Base-by-base conservation (phyloP, 2,888 invertebrate genomes). In the Ophioninae sp. region DNA sequence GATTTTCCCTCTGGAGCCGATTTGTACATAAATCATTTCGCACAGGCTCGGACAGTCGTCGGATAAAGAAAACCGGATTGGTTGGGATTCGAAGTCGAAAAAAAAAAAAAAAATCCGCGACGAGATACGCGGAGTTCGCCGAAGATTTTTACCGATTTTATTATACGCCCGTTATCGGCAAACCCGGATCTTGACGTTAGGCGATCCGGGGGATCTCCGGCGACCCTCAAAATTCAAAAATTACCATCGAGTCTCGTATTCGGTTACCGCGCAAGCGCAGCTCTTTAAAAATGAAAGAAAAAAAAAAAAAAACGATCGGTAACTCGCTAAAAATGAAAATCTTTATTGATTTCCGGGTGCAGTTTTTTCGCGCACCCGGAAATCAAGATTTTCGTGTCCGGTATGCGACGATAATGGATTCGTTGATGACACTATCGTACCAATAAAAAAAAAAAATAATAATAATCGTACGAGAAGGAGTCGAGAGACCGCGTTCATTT, bases 381-480 rank as follows among this genome's bases (percentile, higher is more conserved):
- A 50, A 50, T 50, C 50, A 17, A 50, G 6, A n/a, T n/a, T n/a
- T n/a, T 17, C 23, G 23, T 62, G 17, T 64, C 30, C 44, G 20
- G 20, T 64, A 21, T 72, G 44, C 21, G 59, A 21, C 13, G 21
- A 8, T 17, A 59, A 69, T 64, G 72, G 80, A 77, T 83, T 80
- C 69, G 65, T 30, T 56, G 61, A 83, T 50, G 65, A 69, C 65
- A 41, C 65, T 65, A 81, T 78, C 65, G 13, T 56, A 30, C 77
- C n/a, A 61, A 78, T 78, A 72, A 81, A 75, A 70, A 70, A 81
- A 83, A 61, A 37, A 30, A 44, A 13, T 30, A n/a, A n/a, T n/a
- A n/a, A n/a, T n/a, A n/a, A n/a, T n/a, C n/a, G n/a, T n/a, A n/a
- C 3, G 17, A n/a, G 50, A 50, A 30, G 44, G 64, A 30, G 7